phyloP scores from a whole-genome alignment of 2,113 vertebrate genomes.

The Eurystomus gularis region DNA sequence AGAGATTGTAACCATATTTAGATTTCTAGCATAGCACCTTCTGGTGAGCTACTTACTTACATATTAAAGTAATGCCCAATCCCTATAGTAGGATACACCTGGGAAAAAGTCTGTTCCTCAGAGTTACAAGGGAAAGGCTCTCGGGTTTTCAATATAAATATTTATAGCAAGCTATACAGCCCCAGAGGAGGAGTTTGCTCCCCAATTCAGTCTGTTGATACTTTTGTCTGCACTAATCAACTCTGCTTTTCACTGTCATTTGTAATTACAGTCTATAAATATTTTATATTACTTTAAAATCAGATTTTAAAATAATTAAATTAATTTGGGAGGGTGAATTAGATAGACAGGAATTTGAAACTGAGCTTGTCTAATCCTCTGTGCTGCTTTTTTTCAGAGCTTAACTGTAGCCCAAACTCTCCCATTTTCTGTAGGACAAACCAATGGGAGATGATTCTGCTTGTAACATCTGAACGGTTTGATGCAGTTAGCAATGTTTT shows the following conservation, averaged over 20 bases:
- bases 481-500: background rate
- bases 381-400: conserved; percentile 13
- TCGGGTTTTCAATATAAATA: conserved; percentile 7
- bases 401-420: background rate
- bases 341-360: conserved; percentile 11
- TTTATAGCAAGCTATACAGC: background rate
- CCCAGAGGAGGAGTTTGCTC: conserved; percentile 3
- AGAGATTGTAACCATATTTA: background rate
- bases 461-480: background rate
- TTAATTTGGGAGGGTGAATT: conserved; percentile 20
- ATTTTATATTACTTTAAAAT: conserved; percentile 53
- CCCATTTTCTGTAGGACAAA: background rate
- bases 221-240: conserved; percentile 35
- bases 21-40: background rate
- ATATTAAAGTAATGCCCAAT: background rate
- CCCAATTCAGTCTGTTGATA: conserved; percentile 4
- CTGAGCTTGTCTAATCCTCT: conserved; percentile 11
- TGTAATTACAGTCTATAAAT: conserved; percentile 35
- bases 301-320: conserved; percentile 49
- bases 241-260: conserved; percentile 32
- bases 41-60: background rate
- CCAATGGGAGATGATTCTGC: background rate
- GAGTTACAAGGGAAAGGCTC: background rate
- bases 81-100: background rate
- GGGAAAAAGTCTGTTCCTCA: conserved; percentile 18